Conservation (phyloP, 2,888 invertebrate genomes). For the Onthophagus sagittarius region DNA sequence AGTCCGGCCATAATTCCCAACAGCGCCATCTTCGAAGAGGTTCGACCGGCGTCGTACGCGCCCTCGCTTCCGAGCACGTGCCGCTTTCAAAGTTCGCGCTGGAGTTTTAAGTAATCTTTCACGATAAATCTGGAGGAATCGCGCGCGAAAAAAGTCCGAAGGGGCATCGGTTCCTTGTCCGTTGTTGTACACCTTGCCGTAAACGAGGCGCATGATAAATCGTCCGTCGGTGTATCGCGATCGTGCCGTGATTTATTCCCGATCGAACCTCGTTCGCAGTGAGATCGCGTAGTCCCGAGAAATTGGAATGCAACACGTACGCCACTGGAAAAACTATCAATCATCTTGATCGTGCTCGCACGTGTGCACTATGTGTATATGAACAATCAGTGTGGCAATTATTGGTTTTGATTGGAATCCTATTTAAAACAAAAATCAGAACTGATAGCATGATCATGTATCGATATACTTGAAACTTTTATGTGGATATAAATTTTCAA, state of each 20-base stretch:
- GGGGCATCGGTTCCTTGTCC: neutral
- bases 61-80: neutral
- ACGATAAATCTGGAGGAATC: slow-evolving; percentile 16
- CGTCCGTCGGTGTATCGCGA: slow-evolving; percentile 8
- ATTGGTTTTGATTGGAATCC: neutral
- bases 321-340: slow-evolving; percentile 11
- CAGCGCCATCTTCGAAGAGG: neutral
- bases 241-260: slow-evolving; percentile 8
- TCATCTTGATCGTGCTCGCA: slow-evolving; percentile 1
- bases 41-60: neutral
- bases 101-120: slow-evolving; percentile 23
- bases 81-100: slow-evolving; percentile 1
- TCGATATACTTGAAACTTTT: too few species aligned
- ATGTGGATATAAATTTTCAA: too few species aligned
- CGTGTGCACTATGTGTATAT: neutral
- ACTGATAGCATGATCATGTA: too few species aligned
- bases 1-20: neutral
- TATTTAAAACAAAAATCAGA: neutral
- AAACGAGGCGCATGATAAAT: slow-evolving; percentile 10
- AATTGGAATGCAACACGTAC: slow-evolving; percentile 11
- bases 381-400: neutral
- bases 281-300: slow-evolving; percentile 2
- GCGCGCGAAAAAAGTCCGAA: neutral
- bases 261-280: slow-evolving; percentile 9
- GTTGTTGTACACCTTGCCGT: slow-evolving; percentile 6